These are phyloP conservation scores for Chymomyza fuscimana DNA, from an alignment of 2,888 invertebrate genomes.

Conservation along the genomic window DNA sequence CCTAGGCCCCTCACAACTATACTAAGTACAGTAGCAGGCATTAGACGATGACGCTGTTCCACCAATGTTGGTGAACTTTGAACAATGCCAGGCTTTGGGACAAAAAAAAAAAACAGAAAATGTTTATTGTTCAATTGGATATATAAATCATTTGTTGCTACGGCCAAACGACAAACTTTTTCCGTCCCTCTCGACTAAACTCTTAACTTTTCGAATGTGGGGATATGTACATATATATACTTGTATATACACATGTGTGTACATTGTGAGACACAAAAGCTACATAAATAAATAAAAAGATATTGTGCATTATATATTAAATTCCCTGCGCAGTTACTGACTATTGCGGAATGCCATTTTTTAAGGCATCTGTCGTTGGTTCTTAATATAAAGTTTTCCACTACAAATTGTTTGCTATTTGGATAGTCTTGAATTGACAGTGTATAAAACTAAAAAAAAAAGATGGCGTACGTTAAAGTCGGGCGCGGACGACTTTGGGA, in stretches of 20 bases:
- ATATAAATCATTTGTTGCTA: conserved; percentile 62
- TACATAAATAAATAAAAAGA: not conserved
- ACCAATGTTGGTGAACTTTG: conserved; percentile 15
- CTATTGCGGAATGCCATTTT: not conserved
- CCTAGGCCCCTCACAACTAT: not conserved
- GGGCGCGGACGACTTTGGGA: no score
- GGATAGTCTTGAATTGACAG: no score
- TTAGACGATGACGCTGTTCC: not conserved
- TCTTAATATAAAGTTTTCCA: not conserved
- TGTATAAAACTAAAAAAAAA: no score
- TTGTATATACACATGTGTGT: not conserved
- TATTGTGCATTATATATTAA: not conserved
- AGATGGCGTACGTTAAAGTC: no score
- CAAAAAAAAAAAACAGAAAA: conserved; percentile 16
- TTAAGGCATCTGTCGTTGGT: not conserved
- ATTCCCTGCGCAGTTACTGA: not conserved
- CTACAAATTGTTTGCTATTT: not conserved
- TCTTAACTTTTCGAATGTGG: conserved; percentile 16
- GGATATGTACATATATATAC: not conserved
- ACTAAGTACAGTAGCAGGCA: not conserved
- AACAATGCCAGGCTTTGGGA: conserved; percentile 26
- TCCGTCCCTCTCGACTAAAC: conserved; percentile 12
- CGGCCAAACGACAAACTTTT: conserved; percentile 40
- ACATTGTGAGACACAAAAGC: not conserved
- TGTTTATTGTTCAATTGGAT: conserved; percentile 62